phyloP scores from a whole-genome alignment of 2,888 invertebrate species.

The Willowsia nigromaculata region DNA sequence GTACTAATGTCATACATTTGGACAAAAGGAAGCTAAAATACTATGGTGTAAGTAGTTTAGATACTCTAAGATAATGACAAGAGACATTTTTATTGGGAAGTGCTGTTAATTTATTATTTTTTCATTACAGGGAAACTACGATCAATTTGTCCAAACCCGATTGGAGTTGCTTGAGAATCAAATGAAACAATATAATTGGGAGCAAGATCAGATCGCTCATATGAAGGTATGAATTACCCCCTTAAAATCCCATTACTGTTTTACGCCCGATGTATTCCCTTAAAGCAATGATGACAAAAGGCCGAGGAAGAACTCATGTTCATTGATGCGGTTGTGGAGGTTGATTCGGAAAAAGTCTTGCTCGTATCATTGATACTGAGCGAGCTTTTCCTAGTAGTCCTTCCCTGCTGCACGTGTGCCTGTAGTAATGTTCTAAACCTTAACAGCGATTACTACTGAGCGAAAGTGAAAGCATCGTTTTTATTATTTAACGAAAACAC shows the following conservation, averaged over 20 bases:
- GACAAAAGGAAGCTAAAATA: constrained; percentile 95
- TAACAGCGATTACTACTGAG: constrained; percentile 66
- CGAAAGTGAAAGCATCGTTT: background rate
- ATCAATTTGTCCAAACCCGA: constrained; percentile 95
- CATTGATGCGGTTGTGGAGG: background rate
- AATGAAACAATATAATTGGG: constrained; percentile 99
- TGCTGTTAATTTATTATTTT: no score
- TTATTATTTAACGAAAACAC: background rate
- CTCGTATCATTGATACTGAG: background rate
- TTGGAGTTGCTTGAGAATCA: constrained; percentile 98
- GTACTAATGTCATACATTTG: constrained; percentile 97
- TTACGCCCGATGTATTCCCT: background rate
- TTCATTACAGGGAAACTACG: constrained; percentile 93
- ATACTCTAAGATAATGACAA: no score
- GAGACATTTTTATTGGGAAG: background rate
- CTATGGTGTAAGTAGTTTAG: constrained; percentile 86
- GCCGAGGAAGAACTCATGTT: constrained; percentile 70
- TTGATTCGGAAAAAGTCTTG: constrained; percentile 46
- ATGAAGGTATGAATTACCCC: constrained; percentile 90
- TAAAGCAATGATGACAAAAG: constrained; percentile 73
- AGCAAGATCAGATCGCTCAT: constrained; percentile 98
- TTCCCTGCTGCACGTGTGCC: background rate
- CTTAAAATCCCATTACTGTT: background rate
- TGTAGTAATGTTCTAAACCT: constrained; percentile 64
- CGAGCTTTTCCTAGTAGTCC: constrained; percentile 29